Percentiles rank a stretch among this genome's conserved stretches.
Conservation (phyloP, 2,888 invertebrate species). For the Stramonita haemastoma region DNA sequence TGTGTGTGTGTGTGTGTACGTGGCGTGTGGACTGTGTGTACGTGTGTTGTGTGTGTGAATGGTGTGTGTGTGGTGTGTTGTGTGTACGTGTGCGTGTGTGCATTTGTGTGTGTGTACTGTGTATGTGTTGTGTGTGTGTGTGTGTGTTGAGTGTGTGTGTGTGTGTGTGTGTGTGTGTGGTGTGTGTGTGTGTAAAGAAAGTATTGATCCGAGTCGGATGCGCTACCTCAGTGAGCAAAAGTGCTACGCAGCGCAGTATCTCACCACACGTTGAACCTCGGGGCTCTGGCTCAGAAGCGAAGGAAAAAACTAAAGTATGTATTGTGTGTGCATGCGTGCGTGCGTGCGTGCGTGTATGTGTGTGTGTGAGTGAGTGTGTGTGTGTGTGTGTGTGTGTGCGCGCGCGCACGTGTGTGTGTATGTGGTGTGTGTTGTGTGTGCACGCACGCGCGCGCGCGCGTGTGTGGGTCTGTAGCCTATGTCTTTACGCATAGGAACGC, state of each 20-base stretch:
- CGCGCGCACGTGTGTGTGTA: slow-evolving; percentile 20
- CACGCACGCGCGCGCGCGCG: slow-evolving; percentile 9
- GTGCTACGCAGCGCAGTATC: no score
- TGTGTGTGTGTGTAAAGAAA: no score
- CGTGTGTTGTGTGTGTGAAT: not conserved
- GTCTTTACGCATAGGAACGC: not conserved
- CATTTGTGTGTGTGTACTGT: not conserved
- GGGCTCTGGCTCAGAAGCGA: not conserved
- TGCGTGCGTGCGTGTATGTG: slow-evolving; percentile 35
- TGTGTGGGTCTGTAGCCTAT: slow-evolving; percentile 38
- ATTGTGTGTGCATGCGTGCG: slow-evolving; percentile 13
- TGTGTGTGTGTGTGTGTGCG: slow-evolving; percentile 33
- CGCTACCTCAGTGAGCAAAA: not conserved
- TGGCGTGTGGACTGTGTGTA: no score
- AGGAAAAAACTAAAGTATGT: not conserved
- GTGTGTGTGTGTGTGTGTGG: no score
- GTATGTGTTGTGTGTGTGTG: not conserved
- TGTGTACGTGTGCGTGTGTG: not conserved
- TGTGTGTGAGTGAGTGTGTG: slow-evolving; percentile 32
- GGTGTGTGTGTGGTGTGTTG: not conserved
- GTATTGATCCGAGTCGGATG: not conserved
- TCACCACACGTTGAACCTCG: not conserved
- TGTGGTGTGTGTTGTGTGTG: not conserved
- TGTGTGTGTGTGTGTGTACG: not conserved
- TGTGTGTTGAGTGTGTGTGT: no score